Conservation (phyloP, 2,113 vertebrate genomes). For the Leucoraja erinaceus region DNA sequence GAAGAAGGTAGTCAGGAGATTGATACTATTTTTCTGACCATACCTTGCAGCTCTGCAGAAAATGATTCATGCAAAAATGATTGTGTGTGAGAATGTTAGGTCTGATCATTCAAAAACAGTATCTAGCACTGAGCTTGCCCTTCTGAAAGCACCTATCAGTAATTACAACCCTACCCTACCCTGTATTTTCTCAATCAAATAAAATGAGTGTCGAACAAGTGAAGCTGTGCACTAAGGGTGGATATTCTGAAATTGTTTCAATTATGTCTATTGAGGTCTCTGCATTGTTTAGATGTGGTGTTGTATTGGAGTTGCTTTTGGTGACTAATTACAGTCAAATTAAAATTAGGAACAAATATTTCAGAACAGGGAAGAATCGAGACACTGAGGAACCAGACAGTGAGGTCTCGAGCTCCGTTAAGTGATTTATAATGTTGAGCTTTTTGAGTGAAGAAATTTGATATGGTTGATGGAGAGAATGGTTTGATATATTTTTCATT, state of each 20-base stretch:
- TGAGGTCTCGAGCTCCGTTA: no score
- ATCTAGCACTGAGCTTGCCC: not conserved
- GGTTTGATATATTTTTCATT: not conserved
- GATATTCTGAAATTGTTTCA: not conserved
- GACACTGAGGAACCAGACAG: no score
- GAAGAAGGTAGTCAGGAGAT: not conserved
- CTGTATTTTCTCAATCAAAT: not conserved
- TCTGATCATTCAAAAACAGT: not conserved
- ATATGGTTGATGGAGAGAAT: not conserved
- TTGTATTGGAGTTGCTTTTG: not conserved
- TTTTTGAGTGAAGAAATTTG: not conserved
- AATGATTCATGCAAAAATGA: not conserved
- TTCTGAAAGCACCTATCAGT: not conserved
- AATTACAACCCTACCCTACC: not conserved
- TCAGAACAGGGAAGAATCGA: not conserved
- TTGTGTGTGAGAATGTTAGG: not conserved
- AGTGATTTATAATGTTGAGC: not conserved
- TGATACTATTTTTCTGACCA: not conserved
- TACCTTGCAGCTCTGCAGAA: no score
- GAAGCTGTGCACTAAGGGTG: not conserved
- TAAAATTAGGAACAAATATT: not conserved
- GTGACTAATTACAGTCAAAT: not conserved
- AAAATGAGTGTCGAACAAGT: not conserved
- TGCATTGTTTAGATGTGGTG: not conserved
- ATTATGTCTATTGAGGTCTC: not conserved